phyloP scores from a whole-genome alignment of 2,797 vertebrate genomes.

The Phataginus tricuspis region DNA sequence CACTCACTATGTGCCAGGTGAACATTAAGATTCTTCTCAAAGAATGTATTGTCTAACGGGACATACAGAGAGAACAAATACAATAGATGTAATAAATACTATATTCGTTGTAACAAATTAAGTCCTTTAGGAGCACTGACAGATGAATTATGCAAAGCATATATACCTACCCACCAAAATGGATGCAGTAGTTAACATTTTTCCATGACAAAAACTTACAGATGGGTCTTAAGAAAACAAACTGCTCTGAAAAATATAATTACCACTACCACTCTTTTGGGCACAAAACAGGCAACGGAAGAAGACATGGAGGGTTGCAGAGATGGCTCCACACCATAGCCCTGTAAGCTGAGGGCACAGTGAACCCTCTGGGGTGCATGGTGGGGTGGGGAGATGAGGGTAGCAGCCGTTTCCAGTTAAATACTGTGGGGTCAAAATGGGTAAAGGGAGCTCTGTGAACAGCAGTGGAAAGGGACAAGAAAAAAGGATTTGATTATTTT shows the following conservation, averaged over 20 bases:
- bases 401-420: neutral
- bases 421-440: conserved; percentile 37
- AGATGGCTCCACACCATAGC: neutral
- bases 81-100: neutral
- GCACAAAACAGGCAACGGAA: neutral
- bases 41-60: neutral
- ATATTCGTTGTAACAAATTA: neutral
- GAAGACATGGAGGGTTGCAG: neutral
- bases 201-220: neutral
- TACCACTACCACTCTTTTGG: neutral
- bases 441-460: conserved; percentile 20
- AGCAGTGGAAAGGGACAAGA: conserved; percentile 29
- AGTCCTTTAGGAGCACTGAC: neutral
- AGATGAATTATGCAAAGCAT: neutral
- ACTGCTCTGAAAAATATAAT: conserved; percentile 8
- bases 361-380: neutral
- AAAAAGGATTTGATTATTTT: neutral
- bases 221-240: conserved; percentile 40
- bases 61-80: neutral
- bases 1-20: neutral
- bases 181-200: neutral
- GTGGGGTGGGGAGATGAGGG: too few relatives aligned
- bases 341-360: neutral
- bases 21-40: neutral
- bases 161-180: neutral